These are phyloP conservation scores for Actinostola sp. DNA, from an alignment of 92 coral and sea anemone genomes.

Conservation along the genomic window DNA sequence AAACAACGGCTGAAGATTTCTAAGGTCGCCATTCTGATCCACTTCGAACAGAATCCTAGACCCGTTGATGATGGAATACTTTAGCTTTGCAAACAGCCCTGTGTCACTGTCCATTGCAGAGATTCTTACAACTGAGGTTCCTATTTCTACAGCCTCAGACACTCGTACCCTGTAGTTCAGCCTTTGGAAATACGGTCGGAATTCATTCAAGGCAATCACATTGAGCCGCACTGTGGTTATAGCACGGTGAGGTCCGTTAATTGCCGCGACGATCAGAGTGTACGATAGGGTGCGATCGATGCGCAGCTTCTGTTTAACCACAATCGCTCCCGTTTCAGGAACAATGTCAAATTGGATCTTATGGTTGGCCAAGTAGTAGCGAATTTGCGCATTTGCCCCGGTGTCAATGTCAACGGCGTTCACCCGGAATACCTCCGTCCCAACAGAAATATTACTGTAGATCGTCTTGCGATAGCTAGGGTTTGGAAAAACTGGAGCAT, in stretches of 20 bases:
- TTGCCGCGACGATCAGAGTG: slow-evolving; percentile 65
- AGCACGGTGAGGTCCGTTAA: slow-evolving; percentile 60
- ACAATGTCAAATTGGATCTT: slow-evolving; percentile 65
- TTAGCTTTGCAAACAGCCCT: slow-evolving; percentile 62
- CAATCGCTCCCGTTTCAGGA: slow-evolving; percentile 65
- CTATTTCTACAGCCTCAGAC: slow-evolving; percentile 77
- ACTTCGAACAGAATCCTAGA: slow-evolving; percentile 55
- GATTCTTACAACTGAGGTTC: slow-evolving; percentile 68
- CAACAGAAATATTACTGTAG: slow-evolving; percentile 64
- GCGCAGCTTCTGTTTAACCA: slow-evolving; percentile 62
- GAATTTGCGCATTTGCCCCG: slow-evolving; percentile 60
- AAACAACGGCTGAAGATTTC: slow-evolving; percentile 48
- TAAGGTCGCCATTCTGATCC: slow-evolving; percentile 67
- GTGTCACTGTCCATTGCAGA: slow-evolving; percentile 70
- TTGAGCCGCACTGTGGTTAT: slow-evolving; percentile 33
- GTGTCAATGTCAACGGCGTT: slow-evolving; percentile 68
- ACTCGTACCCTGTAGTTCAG: slow-evolving; percentile 66
- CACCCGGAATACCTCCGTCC: slow-evolving; percentile 66
- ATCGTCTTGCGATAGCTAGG: slow-evolving; percentile 53
- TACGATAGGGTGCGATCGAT: slow-evolving; percentile 40
- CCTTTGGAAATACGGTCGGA: slow-evolving; percentile 71
- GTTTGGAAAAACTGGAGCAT: slow-evolving; percentile 59
- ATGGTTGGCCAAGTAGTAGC: slow-evolving; percentile 48
- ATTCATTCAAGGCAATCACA: slow-evolving; percentile 71
- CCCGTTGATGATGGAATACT: slow-evolving; percentile 60